Evolutionary conservation across 2,797 vertebrate genomes (phyloP).

Genomic region (Coregonus sp.): DNA sequence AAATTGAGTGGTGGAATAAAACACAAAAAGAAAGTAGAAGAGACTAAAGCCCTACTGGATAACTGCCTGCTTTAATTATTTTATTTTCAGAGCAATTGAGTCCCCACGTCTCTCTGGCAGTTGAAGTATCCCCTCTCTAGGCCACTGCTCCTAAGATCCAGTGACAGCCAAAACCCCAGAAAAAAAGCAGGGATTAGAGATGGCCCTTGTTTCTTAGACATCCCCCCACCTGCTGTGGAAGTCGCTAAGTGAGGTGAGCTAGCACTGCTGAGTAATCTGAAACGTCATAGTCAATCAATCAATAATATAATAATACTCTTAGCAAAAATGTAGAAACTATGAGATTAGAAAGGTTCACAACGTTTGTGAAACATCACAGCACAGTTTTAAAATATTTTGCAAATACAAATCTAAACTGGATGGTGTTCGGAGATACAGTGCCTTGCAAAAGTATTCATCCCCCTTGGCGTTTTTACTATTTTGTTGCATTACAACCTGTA

Average conservation of each 20-base stretch:
- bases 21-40: slow-evolving; percentile 58
- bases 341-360: too few relatives aligned
- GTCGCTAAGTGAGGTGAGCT: slow-evolving; percentile 48
- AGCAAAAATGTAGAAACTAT: too few relatives aligned
- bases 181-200: slow-evolving; percentile 52
- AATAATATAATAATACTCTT: too few relatives aligned
- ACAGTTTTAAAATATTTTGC: too few relatives aligned
- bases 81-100: slow-evolving; percentile 56
- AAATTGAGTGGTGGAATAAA: slow-evolving; percentile 62
- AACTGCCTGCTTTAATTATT: slow-evolving; percentile 51
- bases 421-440: too few relatives aligned
- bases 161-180: slow-evolving; percentile 66
- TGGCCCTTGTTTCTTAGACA: slow-evolving; percentile 57
- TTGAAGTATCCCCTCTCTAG: slow-evolving; percentile 65
- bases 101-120: slow-evolving; percentile 51
- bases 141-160: slow-evolving; percentile 66
- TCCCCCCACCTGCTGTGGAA: slow-evolving; percentile 47
- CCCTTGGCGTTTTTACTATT: too few relatives aligned
- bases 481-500: too few relatives aligned
- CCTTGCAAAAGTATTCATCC: too few relatives aligned
- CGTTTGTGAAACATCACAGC: too few relatives aligned
- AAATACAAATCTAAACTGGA: too few relatives aligned
- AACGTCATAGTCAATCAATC: too few relatives aligned
- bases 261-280: too few relatives aligned
- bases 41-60: slow-evolving; percentile 65